These are phyloP conservation scores for Sebastes hubbsi DNA, from an alignment of 2,797 vertebrate species.

Conservation along the genomic window DNA sequence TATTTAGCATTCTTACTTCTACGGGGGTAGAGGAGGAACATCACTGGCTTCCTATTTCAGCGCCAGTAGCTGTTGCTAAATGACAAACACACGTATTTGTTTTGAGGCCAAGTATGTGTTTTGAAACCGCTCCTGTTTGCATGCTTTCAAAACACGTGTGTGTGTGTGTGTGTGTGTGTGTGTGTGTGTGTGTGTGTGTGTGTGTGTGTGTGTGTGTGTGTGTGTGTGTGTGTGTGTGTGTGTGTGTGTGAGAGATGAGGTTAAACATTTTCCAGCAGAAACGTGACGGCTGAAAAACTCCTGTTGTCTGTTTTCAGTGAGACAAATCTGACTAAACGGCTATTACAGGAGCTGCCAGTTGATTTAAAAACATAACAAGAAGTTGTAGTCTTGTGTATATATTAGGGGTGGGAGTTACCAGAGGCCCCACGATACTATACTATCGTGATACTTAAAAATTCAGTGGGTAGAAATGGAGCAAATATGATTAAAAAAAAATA, in stretches of 20 bases:
- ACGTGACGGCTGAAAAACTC: not conserved
- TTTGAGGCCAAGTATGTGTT: constrained; percentile 24
- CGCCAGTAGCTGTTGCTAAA: constrained; percentile 24
- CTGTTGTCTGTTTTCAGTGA: not conserved
- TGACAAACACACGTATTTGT: constrained; percentile 15
- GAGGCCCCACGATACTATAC: no score
- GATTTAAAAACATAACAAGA: not conserved
- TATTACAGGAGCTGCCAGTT: not conserved
- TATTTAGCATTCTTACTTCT: constrained; percentile 18
- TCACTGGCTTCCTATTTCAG: constrained; percentile 3
- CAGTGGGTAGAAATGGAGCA: no score
- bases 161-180: constrained; percentile 18
- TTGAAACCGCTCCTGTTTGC: constrained; percentile 24
- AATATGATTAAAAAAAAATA: no score
- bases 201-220: no score
- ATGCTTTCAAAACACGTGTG: constrained; percentile 32
- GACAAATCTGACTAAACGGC: not conserved
- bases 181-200: not conserved
- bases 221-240: no score
- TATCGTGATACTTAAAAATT: no score
- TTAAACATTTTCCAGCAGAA: not conserved
- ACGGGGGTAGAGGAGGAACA: not conserved
- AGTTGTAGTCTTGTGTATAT: not conserved
- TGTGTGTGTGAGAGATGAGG: no score
- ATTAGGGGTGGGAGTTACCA: not conserved